Evolutionary conservation across 2,888 invertebrate species (phyloP), one percentile per base, ranked within the genome.

Genomic region (Drosophila seclusa): DNA sequence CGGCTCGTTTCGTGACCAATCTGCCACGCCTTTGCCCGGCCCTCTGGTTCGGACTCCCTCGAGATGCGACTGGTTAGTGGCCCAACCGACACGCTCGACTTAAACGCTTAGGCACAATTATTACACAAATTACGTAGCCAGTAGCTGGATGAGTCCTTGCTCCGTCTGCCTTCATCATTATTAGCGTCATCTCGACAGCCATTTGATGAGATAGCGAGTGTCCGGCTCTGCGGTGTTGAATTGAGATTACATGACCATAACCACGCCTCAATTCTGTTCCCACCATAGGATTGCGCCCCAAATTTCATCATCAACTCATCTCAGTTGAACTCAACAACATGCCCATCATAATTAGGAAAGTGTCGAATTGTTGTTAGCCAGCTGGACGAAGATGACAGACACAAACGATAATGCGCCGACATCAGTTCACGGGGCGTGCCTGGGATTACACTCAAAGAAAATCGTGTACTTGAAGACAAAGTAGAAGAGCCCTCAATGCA

Each of bases 291-390:
- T 24, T 24, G 54, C 18, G 36, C 6, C 65, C 73, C 68, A 73
- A 82, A 81, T 85, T 83, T 65, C 86, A 83, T 79, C 83, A 77
- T 69, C 72, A 68, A 65, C 68, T 78, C 76, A 72, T 69, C 78
- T 78, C 72, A 71, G 72, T 80, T 80, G 62, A 70, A 73, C 73
- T 73, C 70, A 79, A 69, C 86, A 88, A 81, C 86, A 87, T 85
- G 90, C 82, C 87, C 82, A 90, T 90, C 83, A 90, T 89, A 86
- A 90, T 90, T 90, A 88, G 82, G 77, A 80, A 76, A 88, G 84
- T 89, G 90, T 79, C 87, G 83, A 89, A 87, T 90, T 78, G 79
- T 84, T 86, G 87, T 83, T 78, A 76, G 80, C 67, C 69, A 48
- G 42, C 72, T 63, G 64, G 52, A 71, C 65, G 66, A 31, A 36